Base-by-base conservation (phyloP, 2,113 vertebrate genomes). In the Nanorana parkeri region DNA sequence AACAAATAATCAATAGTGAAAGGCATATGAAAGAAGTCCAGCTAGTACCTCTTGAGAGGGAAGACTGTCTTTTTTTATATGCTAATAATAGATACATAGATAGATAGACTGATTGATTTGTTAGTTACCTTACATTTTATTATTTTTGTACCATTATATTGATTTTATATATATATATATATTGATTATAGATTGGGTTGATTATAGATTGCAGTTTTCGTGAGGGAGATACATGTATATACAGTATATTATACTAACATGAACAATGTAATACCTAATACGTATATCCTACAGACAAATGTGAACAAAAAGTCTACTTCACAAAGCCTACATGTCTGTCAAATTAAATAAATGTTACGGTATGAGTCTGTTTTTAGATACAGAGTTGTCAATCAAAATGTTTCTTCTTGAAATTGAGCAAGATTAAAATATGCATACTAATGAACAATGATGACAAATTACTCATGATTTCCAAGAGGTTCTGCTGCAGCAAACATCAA, bases 261-360 rank as follows among this genome's bases (percentile, higher is more conserved):
- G 56, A 73, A 16, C 17, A 58, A 6, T 26, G 15, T 73, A 13
- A 28, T 73, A n/a, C 24, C 32, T 58, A n/a, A 73, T 56, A 19
- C 58, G 58, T n/a, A n/a, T n/a, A n/a, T n/a, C 17, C 26, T 56
- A 56, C 47, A 67, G 54, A 68, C 55, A 56, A 19, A 28, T 56
- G 73, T 77, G 61, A 52, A 69, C 5, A 7, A 6, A 71, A 58
- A 36, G 26, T 84, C 26, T 65, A 47, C 41, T 68, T 77, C 84
- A 72, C 68, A 52, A n/a, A 24, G 68, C 54, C 77, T 26, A 29
- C 86, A 83, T 88, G 86, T 86, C 90, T 84, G 68, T 17, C 79
- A 88, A 88, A 86, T 89, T 85, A 88, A 68, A 68, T 51, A 68
- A 23, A 13, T 68, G 36, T 47, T 68, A 68, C 67, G 5, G 24